Conservation (phyloP, 2,797 vertebrate genomes). For the Sebastes diploproa region DNA sequence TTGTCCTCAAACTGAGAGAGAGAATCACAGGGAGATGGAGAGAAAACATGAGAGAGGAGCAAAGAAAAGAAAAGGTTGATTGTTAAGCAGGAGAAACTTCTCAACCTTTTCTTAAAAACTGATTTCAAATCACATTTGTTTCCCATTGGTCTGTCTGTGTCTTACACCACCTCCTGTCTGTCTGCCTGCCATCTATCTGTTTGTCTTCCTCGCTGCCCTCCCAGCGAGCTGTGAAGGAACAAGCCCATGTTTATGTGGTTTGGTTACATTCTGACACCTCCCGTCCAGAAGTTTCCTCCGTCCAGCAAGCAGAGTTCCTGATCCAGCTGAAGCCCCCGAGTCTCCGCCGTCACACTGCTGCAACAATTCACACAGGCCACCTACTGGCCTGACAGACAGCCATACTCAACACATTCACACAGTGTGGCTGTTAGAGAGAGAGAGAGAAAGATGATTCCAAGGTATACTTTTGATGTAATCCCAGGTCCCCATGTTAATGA, state of each 20-base stretch:
- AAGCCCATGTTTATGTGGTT: constrained; percentile 69
- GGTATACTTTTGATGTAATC: constrained; percentile 76
- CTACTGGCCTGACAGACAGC: constrained; percentile 6
- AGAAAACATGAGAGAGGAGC: not conserved
- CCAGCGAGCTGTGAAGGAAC: constrained; percentile 39
- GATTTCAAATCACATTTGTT: not conserved
- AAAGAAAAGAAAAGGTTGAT: not conserved
- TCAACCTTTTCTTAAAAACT: not conserved
- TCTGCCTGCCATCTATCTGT: not conserved
- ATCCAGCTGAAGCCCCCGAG: constrained; percentile 23
- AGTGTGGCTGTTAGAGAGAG: not conserved
- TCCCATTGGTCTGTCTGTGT: not conserved
- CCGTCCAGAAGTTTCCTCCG: constrained; percentile 54
- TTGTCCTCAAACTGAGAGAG: constrained; percentile 85
- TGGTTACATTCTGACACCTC: constrained; percentile 71
- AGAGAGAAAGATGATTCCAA: constrained; percentile 80
- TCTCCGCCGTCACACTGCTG: constrained; percentile 54
- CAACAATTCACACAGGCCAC: constrained; percentile 65
- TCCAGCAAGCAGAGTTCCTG: constrained; percentile 44
- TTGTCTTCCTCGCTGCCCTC: not conserved
- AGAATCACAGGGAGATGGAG: not conserved
- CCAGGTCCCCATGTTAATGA: constrained; percentile 83
- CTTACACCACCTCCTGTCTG: not conserved
- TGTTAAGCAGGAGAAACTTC: not conserved
- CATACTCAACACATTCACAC: not conserved